Conservation (phyloP, 2,797 vertebrate species). For the Betta splendens region DNA sequence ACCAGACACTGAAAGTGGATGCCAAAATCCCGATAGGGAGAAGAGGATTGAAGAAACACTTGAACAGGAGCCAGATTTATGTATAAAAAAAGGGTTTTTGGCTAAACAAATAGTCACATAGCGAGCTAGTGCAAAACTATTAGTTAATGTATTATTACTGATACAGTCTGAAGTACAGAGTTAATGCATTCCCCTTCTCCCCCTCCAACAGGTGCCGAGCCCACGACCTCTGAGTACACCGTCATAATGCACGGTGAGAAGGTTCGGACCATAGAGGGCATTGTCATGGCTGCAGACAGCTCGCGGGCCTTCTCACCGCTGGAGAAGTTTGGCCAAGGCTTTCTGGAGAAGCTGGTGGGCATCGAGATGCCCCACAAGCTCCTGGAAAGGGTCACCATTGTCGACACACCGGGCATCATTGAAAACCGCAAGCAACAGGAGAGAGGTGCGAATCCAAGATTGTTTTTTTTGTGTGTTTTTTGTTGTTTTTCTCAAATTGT, state of each 20-base stretch:
- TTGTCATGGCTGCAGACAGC: slow-evolving; percentile 98
- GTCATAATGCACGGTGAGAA: slow-evolving; percentile 97
- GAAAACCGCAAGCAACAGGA: slow-evolving; percentile 99
- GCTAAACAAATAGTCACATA: no score
- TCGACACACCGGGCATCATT: slow-evolving; percentile 96
- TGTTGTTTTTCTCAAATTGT: background rate
- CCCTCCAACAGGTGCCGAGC: slow-evolving; percentile 88
- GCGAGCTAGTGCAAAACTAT: no score
- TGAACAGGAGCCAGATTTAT: no score
- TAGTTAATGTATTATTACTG: no score
- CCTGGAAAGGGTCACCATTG: slow-evolving; percentile 93
- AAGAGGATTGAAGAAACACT: no score
- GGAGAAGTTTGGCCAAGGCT: slow-evolving; percentile 97
- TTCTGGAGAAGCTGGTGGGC: slow-evolving; percentile 94
- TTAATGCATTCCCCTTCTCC: background rate
- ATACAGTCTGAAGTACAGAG: no score
- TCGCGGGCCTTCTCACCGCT: slow-evolving; percentile 92
- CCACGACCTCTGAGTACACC: slow-evolving; percentile 97
- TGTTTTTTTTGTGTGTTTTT: background rate
- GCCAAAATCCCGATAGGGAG: no score
- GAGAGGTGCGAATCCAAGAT: slow-evolving; percentile 83
- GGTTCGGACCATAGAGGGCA: slow-evolving; percentile 91
- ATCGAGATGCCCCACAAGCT: slow-evolving; percentile 96
- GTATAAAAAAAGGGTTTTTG: no score
- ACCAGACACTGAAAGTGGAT: no score